Evolutionary conservation across 2,888 invertebrate genomes (phyloP), one percentile per base, ranked within the genome.

Genomic region (Silvanus unidentatus): DNA sequence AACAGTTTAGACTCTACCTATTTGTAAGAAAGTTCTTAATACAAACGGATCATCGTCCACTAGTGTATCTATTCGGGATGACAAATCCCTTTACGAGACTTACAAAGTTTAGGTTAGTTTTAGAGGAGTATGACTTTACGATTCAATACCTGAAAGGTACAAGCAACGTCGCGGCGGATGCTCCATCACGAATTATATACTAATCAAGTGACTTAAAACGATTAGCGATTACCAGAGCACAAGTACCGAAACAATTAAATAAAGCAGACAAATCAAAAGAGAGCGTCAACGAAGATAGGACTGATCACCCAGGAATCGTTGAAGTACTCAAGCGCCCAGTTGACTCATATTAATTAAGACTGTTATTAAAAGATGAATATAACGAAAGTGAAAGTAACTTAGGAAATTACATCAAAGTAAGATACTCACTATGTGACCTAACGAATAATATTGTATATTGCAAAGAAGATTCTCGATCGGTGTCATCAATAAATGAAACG

Each of bases 241-340:
- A 16, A 13, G 15, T 6, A 11, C 6, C 14, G 6, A 37, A 37
- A 37, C 14, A 13, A 16, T 15, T n/a, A 9, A n/a, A 16, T n/a
- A 37, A 9, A 10, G 16, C 14, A 4, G 8, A 15, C 12, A 35
- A 35, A 9, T 35, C 35, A 35, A n/a, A n/a, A n/a, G 32, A 8
- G n/a, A 4, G 8, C 15, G 5, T 4, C 16, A 15, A 15, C 4
- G 13, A 8, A 32, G 41, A 46, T 30, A 45, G 48, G 44, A 13
- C 27, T 45, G 45, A 45, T 45, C 45, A 48, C 42, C 48, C 42
- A 40, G 44, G 40, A 36, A 16, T 47, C 34, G 45, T 48, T 11
- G 45, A 48, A 39, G 16, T 48, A 12, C 16, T 48, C 13, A 48
- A 45, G 16, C 42, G 42, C 27, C 48, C 42, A 6, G 11, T 28